Evolutionary conservation across 2,113 vertebrate genomes (phyloP).

Genomic region (Arenaria interpres): DNA sequence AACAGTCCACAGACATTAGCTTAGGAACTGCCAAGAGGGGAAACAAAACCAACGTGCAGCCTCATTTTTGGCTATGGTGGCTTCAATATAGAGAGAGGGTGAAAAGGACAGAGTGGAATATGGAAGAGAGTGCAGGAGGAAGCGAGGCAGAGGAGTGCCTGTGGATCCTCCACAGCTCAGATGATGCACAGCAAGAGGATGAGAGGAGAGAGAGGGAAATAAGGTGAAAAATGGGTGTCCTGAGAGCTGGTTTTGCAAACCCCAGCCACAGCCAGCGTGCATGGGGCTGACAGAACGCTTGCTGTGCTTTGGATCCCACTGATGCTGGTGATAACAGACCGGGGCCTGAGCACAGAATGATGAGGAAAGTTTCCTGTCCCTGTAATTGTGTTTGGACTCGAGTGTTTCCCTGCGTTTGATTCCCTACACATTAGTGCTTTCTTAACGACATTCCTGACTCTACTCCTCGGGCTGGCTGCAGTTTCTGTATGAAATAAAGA

Average conservation of each 20-base stretch:
- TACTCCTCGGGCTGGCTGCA: neutral
- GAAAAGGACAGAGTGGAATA: neutral
- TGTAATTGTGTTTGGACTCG: neutral
- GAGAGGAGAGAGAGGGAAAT: neutral
- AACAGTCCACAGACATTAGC: neutral
- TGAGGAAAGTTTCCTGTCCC: neutral
- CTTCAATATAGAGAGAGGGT: neutral
- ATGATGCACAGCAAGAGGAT: neutral
- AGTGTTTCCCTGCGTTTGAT: neutral
- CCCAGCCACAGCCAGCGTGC: rapidly evolving
- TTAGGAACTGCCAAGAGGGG: neutral
- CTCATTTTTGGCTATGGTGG: neutral
- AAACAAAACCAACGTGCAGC: neutral
- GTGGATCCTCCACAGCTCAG: rapidly evolving
- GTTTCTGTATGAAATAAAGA: slow-evolving; percentile 20
- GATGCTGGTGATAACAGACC: neutral
- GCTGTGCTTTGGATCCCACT: neutral
- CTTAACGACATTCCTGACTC: neutral
- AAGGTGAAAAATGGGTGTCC: neutral
- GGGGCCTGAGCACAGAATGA: neutral
- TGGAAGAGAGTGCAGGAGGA: neutral
- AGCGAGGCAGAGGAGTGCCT: rapidly evolving
- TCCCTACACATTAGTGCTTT: neutral
- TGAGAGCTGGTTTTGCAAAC: neutral
- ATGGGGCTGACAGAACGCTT: neutral